phyloP scores from a whole-genome alignment of 2,888 invertebrate genomes.

The Scaptomyza tumidula region DNA sequence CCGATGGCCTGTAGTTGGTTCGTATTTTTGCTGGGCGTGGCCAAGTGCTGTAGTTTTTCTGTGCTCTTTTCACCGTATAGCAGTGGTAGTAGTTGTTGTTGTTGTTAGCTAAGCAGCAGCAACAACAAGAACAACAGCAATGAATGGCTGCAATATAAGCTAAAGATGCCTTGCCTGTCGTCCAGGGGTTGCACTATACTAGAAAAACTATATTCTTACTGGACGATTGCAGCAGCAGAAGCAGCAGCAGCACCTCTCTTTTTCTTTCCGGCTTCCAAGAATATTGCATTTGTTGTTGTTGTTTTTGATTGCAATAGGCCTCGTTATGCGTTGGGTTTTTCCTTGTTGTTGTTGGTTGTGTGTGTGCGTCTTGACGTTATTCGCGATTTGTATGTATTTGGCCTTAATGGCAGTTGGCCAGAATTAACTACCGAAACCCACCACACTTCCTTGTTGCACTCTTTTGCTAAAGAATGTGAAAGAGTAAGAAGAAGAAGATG shows the following conservation, averaged over 20 bases:
- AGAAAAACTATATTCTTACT: constrained; percentile 74
- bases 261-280: constrained; percentile 52
- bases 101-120: constrained; percentile 62
- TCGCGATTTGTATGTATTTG: constrained; percentile 60
- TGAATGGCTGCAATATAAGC: constrained; percentile 66
- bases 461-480: not conserved
- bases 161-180: constrained; percentile 45
- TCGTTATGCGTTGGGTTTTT: constrained; percentile 19
- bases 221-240: constrained; percentile 51
- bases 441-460: not conserved
- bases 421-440: not conserved
- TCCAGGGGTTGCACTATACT: constrained; percentile 54
- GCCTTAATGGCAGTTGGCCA: constrained; percentile 14
- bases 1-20: constrained; percentile 33
- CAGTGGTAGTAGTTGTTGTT: not conserved
- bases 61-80: constrained; percentile 63
- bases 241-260: constrained; percentile 56
- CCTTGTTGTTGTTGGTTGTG: constrained; percentile 7
- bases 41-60: constrained; percentile 71
- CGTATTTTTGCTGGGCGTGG: constrained; percentile 63
- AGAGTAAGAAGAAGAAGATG: not conserved
- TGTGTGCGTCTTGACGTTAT: constrained; percentile 42
- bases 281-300: constrained; percentile 26
- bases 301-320: constrained; percentile 21
- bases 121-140: constrained; percentile 42